Evolutionary conservation across 2,888 invertebrate species (phyloP), one percentile per base, ranked within the genome.

Genomic region (Allacma fusca): DNA sequence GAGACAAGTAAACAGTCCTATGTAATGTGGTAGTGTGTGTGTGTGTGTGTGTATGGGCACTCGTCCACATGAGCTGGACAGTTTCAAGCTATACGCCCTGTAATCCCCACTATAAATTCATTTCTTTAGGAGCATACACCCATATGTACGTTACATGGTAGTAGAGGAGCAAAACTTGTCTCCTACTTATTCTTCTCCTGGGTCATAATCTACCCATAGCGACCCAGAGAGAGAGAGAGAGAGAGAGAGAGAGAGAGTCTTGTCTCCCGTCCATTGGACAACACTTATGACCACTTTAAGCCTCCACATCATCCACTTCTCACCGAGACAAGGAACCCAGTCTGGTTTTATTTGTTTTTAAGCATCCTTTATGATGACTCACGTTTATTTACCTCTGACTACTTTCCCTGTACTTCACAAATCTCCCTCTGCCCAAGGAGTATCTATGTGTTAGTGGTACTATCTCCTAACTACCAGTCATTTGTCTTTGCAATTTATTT

Each of bases 21-120:
- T 59, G 5, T 59, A 59, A 13, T 7, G 59, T 59, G 59, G 4
- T 4, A 59, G 59, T 59, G 59, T 59, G 16, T 16, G 16, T n/a
- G n/a, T 44, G 44, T 44, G n/a, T n/a, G n/a, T n/a, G 57, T 57
- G 57, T 57, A 4, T 4, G 23, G 57, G 57, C 23, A 9, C 4
- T 34, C 26, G 34, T 70, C 71, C 59, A 29, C 57, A 59, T 71
- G 57, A 57, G n/a, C 57, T 71, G 71, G 71, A 59, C 71, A 70
- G 16, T 44, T 70, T 34, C 23, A 7, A 24, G 40, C 5, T 40
- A 29, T 40, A 40, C 68, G 68, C 68, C 68, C 68, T n/a, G n/a
- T n/a, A 68, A 68, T 23, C 43, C 40, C 40, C 34, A 68, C 34
- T 68, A 68, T 40, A 67, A 68, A 68, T 68, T 68, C 40, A 68